These are phyloP conservation scores for Ischnura elegans DNA, from an alignment of 2,888 invertebrate genomes.

Conservation along the genomic window DNA sequence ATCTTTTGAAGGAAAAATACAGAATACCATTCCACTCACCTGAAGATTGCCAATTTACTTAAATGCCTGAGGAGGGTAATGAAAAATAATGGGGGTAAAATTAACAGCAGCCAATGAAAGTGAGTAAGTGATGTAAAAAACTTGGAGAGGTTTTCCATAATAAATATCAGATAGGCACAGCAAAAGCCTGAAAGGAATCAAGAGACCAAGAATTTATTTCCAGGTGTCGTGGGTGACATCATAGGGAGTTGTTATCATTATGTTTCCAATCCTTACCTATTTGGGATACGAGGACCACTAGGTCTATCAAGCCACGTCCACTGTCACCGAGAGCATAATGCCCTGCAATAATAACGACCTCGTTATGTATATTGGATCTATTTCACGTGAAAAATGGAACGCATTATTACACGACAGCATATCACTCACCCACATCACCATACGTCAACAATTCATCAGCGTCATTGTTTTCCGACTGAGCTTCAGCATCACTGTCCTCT, in stretches of 20 bases:
- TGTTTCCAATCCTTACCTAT: too few relatives aligned
- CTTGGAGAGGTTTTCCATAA: slow-evolving; percentile 76
- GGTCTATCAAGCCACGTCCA: slow-evolving; percentile 76
- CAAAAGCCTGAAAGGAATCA: slow-evolving; percentile 76
- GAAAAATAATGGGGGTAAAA: slow-evolving; percentile 76
- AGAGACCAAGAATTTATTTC: background rate
- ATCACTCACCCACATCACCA: slow-evolving; percentile 75
- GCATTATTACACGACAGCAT: background rate
- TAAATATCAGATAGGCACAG: slow-evolving; percentile 75
- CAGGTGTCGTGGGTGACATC: background rate
- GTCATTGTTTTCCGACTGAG: slow-evolving; percentile 1
- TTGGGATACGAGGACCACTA: slow-evolving; percentile 76
- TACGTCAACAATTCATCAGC: slow-evolving; percentile 75
- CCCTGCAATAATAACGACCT: slow-evolving; percentile 43
- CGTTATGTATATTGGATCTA: background rate
- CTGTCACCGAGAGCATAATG: slow-evolving; percentile 76
- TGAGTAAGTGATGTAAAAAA: slow-evolving; percentile 75
- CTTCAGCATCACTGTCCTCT: slow-evolving; percentile 58
- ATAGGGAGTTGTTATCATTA: too few relatives aligned
- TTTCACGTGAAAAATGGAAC: background rate
- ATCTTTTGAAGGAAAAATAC: background rate
- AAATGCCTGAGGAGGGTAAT: slow-evolving; percentile 76
- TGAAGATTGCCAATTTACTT: slow-evolving; percentile 76
- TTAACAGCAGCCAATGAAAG: slow-evolving; percentile 75
- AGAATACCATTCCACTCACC: slow-evolving; percentile 73